These are phyloP conservation scores for Suillia variegata DNA, from an alignment of 2,888 invertebrate genomes.

Conservation along the genomic window DNA sequence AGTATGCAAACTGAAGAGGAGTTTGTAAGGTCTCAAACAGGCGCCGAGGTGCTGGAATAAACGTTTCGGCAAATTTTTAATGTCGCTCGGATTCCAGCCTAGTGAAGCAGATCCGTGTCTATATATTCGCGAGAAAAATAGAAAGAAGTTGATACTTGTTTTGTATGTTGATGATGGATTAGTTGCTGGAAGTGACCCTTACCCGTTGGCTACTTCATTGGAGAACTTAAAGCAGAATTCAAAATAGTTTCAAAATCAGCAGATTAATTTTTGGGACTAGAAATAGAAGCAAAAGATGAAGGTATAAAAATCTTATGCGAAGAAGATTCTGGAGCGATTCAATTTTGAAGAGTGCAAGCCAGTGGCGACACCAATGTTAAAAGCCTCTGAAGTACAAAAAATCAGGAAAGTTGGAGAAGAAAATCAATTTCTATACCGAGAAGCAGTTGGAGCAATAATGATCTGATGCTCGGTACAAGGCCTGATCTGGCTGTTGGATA, in stretches of 20 bases:
- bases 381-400: conserved; percentile 22
- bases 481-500: no score
- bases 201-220: conserved; percentile 10
- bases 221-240: conserved; percentile 35
- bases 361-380: conserved; percentile 13
- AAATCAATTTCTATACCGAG: no score
- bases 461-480: no score
- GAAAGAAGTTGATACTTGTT: no score
- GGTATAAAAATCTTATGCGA: conserved; percentile 16
- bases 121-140: no score
- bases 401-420: no score
- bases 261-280: conserved; percentile 31
- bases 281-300: conserved; percentile 21
- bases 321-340: conserved; percentile 19
- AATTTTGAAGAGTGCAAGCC: conserved; percentile 8
- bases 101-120: no score
- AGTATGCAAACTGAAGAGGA: neutral
- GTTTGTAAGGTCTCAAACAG: conserved; percentile 34
- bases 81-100: no score
- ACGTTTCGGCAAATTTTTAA: no score
- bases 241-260: conserved; percentile 57
- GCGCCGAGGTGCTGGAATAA: conserved; percentile 31
- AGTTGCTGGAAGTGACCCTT: conserved; percentile 25
- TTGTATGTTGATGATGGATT: conserved; percentile 35
- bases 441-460: no score